Evolutionary conservation across 2,888 invertebrate genomes (phyloP), one percentile per base, ranked within the genome.

Genomic region (Nomada ferruginata): DNA sequence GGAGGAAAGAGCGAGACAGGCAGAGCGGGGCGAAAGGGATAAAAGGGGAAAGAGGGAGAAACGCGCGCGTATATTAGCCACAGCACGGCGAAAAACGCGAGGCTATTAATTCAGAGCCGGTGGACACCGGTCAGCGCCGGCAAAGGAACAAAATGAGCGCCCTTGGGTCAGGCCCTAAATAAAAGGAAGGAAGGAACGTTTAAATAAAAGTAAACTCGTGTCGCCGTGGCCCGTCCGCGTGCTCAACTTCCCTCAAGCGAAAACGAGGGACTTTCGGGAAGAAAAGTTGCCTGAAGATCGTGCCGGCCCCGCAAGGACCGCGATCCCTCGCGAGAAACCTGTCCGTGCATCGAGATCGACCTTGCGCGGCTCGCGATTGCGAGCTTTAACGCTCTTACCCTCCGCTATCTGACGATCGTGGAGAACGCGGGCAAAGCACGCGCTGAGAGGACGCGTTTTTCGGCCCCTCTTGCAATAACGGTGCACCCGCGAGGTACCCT

Each of bases 131-230:
- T 90, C 89, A 85, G 86, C 84, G 78, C 82, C 86, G 87, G 89
- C 87, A 90, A 89, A 91, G 90, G 87, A 88, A 85, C 90, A 89
- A 89, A 91, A 90, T 89, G 88, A 89, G 88, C 87, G 79, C 87
- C 79, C 68, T 88, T 89, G 91, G 93, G 92, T 92, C 92, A 92
- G 92, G 89, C 91, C 92, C 92, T 92, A 93, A 93, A 93, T 93
- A 93, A 93, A 92, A 93, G 91, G 90, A 91, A 91, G 90, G 91
- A 91, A 91, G 90, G 90, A 92, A 91, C 92, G 91, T 92, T 93
- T 93, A 92, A 93, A 93, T 93, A 93, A 93, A 93, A 93, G 92
- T 92, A 93, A 93, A 93, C 91, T 92, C 92, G 92, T 93, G 93
- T 93, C 90, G 91, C 90, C 84, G 86, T 84, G 57, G 60, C 68